These are phyloP conservation scores for Nilaparvata lugens DNA, from an alignment of 1,140 invertebrate species.

Conservation along the genomic window DNA sequence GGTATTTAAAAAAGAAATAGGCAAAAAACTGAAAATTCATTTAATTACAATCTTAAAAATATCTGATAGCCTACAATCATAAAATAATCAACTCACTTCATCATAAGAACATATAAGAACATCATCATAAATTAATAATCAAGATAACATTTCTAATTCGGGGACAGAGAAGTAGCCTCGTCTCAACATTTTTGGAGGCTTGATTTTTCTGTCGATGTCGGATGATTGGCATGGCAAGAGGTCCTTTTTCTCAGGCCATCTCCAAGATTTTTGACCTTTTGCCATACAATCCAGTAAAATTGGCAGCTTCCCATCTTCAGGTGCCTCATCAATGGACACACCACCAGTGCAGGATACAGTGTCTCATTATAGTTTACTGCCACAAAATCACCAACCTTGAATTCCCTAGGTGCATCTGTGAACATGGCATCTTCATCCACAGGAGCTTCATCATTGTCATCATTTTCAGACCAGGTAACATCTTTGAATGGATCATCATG, in stretches of 20 bases:
- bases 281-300: constrained; percentile 1
- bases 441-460: background rate
- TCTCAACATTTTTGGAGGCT: constrained; percentile 2
- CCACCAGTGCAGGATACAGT: background rate
- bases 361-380: constrained; percentile 1
- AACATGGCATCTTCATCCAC: background rate
- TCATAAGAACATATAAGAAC: too few species aligned
- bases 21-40: too few species aligned
- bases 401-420: background rate
- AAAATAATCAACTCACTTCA: too few species aligned
- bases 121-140: too few species aligned
- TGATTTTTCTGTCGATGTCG: background rate
- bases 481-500: too few species aligned
- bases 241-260: constrained; percentile 11
- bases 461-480: background rate
- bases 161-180: background rate
- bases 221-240: background rate
- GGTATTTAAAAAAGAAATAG: too few species aligned
- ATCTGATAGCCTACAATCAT: too few species aligned
- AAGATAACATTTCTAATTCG: too few species aligned
- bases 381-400: background rate
- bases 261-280: constrained; percentile 9
- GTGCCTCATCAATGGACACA: background rate
- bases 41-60: too few species aligned
- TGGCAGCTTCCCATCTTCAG: background rate